Base-by-base conservation (phyloP, 2,888 invertebrate genomes). In the Chrysolina americana region DNA sequence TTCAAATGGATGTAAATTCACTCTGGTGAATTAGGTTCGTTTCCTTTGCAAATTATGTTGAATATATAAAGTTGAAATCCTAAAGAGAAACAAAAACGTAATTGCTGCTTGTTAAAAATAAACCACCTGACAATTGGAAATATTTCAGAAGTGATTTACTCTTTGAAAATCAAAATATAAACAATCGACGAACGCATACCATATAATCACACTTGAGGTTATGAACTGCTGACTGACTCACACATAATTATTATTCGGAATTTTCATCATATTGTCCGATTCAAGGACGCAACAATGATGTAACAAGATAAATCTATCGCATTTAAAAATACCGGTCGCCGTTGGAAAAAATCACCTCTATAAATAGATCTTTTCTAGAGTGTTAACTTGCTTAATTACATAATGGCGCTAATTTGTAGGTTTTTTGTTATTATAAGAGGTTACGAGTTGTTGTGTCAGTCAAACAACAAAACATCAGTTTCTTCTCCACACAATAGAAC, bases 321-420 rank as follows among this genome's bases (percentile, higher is more conserved):
- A 44, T 36, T 36, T 59, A 56, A n/a, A 41, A 23, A 69, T 41
- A 62, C 41, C 23, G n/a, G 28, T 62, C 44, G 59, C 47, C 48
- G 44, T 44, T 48, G 44, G 68, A 68, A 76, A 78, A 76, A 76
- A 75, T 78, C 78, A 78, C 76, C 68, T 71, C 78, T 78, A 78
- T 75, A 78, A 77, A 78, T 78, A 78, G 76, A 73, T 62, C 44
- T 28, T 41, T 63, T 72, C 68, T 68, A 63, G 48, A 44, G 65
- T 69, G 71, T 71, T 75, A 69, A 71, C 75, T 75, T 69, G 65
- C 69, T 69, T 75, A 70, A 75, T 75, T 75, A 65, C 48, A 75
- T 72, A 70, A 75, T 75, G 65, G 56, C 41, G 41, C 28, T 65
- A 69, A 71, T 75, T 70, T 75, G 74, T 75, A 64, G 59, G 44